A percentile compares a stretch with the other conserved stretches of the same genome.
These are phyloP conservation scores for Emys orbicularis DNA, from an alignment of 2,797 vertebrate species.

Conservation along the genomic window DNA sequence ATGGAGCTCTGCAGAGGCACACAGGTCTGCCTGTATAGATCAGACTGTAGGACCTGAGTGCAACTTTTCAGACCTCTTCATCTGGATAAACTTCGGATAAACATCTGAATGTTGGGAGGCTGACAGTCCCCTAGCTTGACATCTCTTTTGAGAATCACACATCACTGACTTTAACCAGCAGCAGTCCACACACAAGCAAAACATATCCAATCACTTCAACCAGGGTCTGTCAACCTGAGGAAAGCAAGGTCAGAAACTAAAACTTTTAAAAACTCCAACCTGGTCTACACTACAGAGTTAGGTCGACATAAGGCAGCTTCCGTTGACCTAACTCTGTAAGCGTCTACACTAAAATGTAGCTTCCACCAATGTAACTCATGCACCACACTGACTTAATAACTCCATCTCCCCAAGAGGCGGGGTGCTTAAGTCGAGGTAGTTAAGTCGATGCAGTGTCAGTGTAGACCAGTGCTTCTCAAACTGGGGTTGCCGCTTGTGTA, in stretches of 20 bases:
- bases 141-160: background rate
- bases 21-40: background rate
- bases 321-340: background rate
- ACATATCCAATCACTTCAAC: background rate
- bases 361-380: background rate
- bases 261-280: background rate
- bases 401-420: background rate
- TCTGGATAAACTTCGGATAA: background rate
- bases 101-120: background rate
- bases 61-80: background rate
- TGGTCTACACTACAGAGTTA: background rate
- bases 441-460: background rate
- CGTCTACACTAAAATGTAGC: background rate
- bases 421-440: background rate
- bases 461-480: background rate
- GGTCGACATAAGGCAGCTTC: background rate
- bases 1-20: background rate
- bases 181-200: background rate
- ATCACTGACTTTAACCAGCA: background rate
- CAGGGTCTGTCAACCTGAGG: background rate
- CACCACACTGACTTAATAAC: background rate
- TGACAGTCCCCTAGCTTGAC: background rate
- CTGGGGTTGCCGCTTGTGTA: no score
- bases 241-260: accelerated
- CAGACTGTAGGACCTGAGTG: accelerated